Percentiles rank a stretch among this genome's conserved stretches.
Conservation (phyloP, 2,113 vertebrate genomes). For the Charadrius vociferus region DNA sequence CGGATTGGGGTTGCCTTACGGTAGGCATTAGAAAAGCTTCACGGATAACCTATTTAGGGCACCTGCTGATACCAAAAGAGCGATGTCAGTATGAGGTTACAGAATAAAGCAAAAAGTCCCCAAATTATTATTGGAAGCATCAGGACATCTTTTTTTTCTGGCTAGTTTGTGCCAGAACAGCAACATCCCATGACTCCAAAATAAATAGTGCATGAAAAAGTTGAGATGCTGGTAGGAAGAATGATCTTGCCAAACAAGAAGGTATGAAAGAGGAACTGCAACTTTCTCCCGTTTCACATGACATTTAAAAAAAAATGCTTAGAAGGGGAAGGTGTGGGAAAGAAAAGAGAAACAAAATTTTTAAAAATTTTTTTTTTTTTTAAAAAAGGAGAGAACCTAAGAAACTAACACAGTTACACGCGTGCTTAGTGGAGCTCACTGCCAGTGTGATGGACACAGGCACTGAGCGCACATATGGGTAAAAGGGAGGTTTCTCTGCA, state of each 20-base stretch:
- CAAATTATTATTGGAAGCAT: accelerated
- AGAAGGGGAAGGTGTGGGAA: background rate
- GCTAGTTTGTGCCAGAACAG: too few species aligned
- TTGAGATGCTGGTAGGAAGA: background rate
- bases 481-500: background rate
- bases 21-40: background rate
- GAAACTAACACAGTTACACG: background rate
- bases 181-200: too few species aligned
- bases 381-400: background rate
- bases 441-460: background rate
- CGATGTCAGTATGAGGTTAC: accelerated
- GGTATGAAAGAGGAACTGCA: background rate
- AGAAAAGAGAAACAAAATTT: background rate
- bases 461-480: accelerated
- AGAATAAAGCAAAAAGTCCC: background rate
- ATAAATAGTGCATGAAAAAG: accelerated
- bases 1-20: accelerated
- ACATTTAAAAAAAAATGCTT: background rate
- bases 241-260: background rate
- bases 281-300: conserved; percentile 13
- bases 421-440: background rate
- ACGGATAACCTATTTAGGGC: accelerated
- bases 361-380: background rate
- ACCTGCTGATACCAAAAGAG: background rate
- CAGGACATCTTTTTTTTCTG: background rate